Evolutionary conservation across 2,113 vertebrate genomes (phyloP), one percentile per base, ranked within the genome.

Genomic region (Phaetusa simplex): DNA sequence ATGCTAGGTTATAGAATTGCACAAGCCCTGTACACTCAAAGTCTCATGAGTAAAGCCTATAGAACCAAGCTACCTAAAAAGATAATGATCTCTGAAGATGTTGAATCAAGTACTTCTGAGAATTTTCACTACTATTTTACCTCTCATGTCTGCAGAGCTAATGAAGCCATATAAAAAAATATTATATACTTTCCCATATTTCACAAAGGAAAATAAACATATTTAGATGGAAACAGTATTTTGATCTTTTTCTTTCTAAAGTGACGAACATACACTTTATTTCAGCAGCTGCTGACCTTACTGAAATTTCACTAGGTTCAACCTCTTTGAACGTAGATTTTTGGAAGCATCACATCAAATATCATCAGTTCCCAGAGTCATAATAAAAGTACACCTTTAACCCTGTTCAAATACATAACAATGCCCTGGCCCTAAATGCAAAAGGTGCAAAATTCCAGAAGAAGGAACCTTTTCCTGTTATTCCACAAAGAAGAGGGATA

Each of bases 391-490:
- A 69, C 26, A 27, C 23, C 53, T 88, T 50, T 64, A 86, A 73
- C 19, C 23, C 40, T 73, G 15, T n/a, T 61, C 58, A 86, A 86
- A 90, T 40, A 59, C 15, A 16, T 84, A 73, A 84, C 27, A 88
- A 64, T 11, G 22, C 14, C 65, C n/a, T 77, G 42, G 47, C 45
- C 92, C 47, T 79, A 74, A 89, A 91, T 11, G 20, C 49, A 93
- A 94, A 85, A 74, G 47, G 29, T 88, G 61, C 72, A 90, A 70
- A 94, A 95, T 59, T 76, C 43, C 69, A 82, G 42, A 52, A 78
- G 14, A 23, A 95, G 61, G 56, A 64, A 59, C 42, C 32, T 91
- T 93, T 96, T 93, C 79, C 90, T 96, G 85, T 83, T 90, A 76
- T 92, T 97, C 62, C 52, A 72, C 22, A 83, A 70, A 83, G 62